Conservation (phyloP, 2,797 vertebrate genomes). For the Schizopygopsis pylzovi region DNA sequence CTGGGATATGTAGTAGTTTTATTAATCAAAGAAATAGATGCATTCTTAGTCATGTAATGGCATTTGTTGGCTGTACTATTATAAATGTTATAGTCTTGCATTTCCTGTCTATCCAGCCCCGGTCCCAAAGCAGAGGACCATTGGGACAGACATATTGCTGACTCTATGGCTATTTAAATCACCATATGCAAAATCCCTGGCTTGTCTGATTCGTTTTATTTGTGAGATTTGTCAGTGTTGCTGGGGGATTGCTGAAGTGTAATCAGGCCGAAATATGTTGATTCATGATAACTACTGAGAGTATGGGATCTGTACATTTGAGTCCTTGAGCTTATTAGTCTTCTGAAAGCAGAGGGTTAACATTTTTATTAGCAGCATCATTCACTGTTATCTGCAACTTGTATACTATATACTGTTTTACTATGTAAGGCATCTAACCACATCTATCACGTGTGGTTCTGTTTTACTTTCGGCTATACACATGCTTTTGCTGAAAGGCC, state of each 20-base stretch:
- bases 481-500: constrained; percentile 1
- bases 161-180: constrained; percentile 65
- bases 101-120: constrained; percentile 27
- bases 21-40: background rate
- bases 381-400: background rate
- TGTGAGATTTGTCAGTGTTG: constrained; percentile 63
- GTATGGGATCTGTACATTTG: constrained; percentile 13
- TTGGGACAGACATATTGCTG: constrained; percentile 69
- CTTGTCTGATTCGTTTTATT: constrained; percentile 67
- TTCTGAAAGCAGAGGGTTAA: constrained; percentile 16
- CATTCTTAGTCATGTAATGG: background rate
- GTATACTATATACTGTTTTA: background rate
- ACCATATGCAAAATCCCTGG: constrained; percentile 66
- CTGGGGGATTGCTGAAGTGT: constrained; percentile 46
- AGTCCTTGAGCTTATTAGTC: background rate
- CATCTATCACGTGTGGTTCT: background rate
- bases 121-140: constrained; percentile 55
- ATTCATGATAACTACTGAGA: constrained; percentile 19
- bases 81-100: constrained; percentile 13
- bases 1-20: background rate
- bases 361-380: background rate
- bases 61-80: background rate
- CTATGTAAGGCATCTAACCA: background rate
- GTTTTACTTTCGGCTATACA: background rate
- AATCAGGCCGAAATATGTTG: constrained; percentile 20